Evolutionary conservation across 2,113 vertebrate genomes (phyloP), one percentile per base, ranked within the genome.

Genomic region (Gulo gulo): DNA sequence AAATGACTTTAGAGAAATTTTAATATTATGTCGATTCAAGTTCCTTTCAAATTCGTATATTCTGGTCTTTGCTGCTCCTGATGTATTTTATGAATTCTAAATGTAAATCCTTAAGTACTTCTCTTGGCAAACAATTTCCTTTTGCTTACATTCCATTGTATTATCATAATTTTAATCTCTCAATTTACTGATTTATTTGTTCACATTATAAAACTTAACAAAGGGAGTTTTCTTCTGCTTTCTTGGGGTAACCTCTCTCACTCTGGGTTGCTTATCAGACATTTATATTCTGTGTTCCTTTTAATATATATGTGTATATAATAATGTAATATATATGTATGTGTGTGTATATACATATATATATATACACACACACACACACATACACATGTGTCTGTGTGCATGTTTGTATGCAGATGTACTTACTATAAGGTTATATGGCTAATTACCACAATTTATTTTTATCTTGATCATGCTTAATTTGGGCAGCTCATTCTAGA

Each of bases 1-100:
- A 97, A 92, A 59, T 87, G 21, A 39, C 80, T 92, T 96, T 21
- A 61, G 97, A 84, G 50, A 79, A 84, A 88, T 96, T 88, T 94
- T 90, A 65, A 61, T 83, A 63, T 86, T 74, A 57, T 91, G 34
- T 69, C 12, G 61, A 71, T 52, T 94, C 50, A 79, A 93, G 45
- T 94, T 94, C 57, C 23, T 92, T 94, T 97, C 31, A 84, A 69
- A 96, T 52, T 39, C 87, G 7, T 57, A 21, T 92, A 50, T 83
- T 61, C 29, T 95, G 9, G 45, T 83, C 47, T 81, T 87, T 90
- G 24, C 18, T 83, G 7, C 12, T 95, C 73, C 39, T 89, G 63
- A 88, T 81, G 90, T 52, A 92, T 93, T 57, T 87, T 79, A 55
- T 15, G n/a, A 31, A 82, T 61, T 87, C 76, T 89, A 74, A 93